phyloP scores from a whole-genome alignment of 2,888 invertebrate genomes.

The Lasioglossum villosulum region DNA sequence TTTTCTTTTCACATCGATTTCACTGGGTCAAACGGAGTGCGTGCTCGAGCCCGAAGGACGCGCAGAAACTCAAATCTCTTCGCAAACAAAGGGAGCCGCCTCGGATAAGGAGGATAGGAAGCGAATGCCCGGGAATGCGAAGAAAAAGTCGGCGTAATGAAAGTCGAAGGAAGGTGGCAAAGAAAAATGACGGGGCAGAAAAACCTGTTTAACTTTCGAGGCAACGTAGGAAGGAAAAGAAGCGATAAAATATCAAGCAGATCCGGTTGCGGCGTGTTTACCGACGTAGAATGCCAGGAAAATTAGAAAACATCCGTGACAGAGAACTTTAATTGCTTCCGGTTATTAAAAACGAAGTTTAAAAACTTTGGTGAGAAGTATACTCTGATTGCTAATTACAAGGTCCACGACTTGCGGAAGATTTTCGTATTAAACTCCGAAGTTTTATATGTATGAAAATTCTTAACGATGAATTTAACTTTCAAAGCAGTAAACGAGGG shows the following conservation, averaged over 20 bases:
- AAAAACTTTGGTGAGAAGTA: background rate
- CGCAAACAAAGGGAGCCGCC: background rate
- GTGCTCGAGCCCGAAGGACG: slow-evolving; percentile 6
- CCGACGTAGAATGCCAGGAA: background rate
- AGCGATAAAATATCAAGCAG: background rate
- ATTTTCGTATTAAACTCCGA: background rate
- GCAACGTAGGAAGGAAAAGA: background rate
- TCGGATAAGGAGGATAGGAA: background rate
- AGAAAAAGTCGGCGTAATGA: background rate
- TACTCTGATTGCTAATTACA: background rate
- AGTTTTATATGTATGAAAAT: background rate
- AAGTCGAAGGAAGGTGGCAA: background rate
- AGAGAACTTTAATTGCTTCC: background rate
- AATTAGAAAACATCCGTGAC: background rate
- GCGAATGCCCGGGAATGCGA: too few species aligned
- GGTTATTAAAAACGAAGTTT: background rate
- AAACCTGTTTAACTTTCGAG: background rate
- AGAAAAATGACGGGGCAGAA: background rate
- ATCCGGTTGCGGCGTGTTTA: background rate
- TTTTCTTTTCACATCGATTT: background rate
- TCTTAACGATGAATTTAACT: background rate
- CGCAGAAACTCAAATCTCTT: background rate
- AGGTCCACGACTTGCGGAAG: background rate
- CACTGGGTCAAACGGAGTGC: background rate
- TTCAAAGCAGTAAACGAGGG: background rate